Evolutionary conservation across 2,888 invertebrate genomes (phyloP).

Genomic region (Ophioninae sp.): DNA sequence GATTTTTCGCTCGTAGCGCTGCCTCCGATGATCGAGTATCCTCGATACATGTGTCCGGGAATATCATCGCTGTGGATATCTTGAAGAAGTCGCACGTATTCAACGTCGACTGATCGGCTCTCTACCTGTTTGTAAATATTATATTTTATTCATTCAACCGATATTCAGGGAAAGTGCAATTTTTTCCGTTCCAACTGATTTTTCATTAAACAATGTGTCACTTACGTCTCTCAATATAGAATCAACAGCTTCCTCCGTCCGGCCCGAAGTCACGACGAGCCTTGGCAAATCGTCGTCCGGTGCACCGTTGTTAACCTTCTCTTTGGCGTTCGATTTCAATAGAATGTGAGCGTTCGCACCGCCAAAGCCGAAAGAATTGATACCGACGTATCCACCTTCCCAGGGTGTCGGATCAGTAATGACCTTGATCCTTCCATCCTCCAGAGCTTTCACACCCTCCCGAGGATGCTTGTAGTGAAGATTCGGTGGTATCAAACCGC

Average conservation of each 20-base stretch:
- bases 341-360: slow-evolving; percentile 92
- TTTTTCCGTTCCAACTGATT: neutral
- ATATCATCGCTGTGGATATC: slow-evolving; percentile 62
- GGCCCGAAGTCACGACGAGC: slow-evolving; percentile 88
- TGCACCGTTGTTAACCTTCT: slow-evolving; percentile 84
- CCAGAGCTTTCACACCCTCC: slow-evolving; percentile 84
- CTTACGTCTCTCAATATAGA: slow-evolving; percentile 85
- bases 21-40: slow-evolving; percentile 85
- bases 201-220: slow-evolving; percentile 21
- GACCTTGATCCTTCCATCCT: slow-evolving; percentile 86
- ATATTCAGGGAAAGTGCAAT: neutral
- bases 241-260: slow-evolving; percentile 89
- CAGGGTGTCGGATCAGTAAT: slow-evolving; percentile 88
- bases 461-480: slow-evolving; percentile 88
- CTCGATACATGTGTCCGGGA: slow-evolving; percentile 83
- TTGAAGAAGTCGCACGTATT: slow-evolving; percentile 60
- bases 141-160: neutral
- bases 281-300: slow-evolving; percentile 87
- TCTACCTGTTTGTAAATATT: slow-evolving; percentile 51
- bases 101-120: slow-evolving; percentile 59
- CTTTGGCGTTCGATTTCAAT: slow-evolving; percentile 84
- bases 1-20: slow-evolving; percentile 73
- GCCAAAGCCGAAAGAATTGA: slow-evolving; percentile 97
- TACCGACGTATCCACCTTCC: slow-evolving; percentile 87
- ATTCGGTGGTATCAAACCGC: slow-evolving; percentile 91